Evolutionary conservation across 2,113 vertebrate genomes (phyloP).

Genomic region (Alectura lathami): DNA sequence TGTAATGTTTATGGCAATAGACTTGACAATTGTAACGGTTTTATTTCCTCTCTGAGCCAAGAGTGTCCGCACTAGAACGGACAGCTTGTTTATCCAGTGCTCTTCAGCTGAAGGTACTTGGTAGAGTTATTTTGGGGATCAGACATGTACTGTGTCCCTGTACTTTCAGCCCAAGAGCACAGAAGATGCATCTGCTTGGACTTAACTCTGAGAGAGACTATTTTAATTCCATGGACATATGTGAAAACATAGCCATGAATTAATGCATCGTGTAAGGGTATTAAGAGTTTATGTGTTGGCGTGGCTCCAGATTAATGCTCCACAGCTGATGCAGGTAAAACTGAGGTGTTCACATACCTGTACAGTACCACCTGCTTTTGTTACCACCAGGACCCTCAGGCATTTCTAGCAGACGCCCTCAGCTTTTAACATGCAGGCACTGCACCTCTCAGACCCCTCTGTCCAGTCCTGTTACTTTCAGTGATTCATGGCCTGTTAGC

Average conservation of each 20-base stretch:
- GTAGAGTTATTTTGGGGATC: background rate
- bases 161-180: background rate
- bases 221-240: background rate
- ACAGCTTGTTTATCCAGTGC: background rate
- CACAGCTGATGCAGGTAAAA: background rate
- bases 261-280: background rate
- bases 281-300: background rate
- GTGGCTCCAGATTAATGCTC: background rate
- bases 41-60: background rate
- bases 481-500: background rate
- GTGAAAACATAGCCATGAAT: background rate
- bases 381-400: background rate
- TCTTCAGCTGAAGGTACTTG: background rate
- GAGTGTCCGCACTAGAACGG: background rate
- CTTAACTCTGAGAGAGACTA: background rate
- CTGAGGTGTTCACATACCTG: background rate
- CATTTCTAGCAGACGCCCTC: background rate
- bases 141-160: background rate
- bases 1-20: background rate
- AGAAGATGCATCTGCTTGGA: background rate
- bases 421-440: too few relatives aligned
- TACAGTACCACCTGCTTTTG: background rate
- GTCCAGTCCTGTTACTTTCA: background rate
- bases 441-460: background rate
- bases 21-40: background rate